Conservation (phyloP, 2,888 invertebrate species). For the Willowsia nigromaculata region DNA sequence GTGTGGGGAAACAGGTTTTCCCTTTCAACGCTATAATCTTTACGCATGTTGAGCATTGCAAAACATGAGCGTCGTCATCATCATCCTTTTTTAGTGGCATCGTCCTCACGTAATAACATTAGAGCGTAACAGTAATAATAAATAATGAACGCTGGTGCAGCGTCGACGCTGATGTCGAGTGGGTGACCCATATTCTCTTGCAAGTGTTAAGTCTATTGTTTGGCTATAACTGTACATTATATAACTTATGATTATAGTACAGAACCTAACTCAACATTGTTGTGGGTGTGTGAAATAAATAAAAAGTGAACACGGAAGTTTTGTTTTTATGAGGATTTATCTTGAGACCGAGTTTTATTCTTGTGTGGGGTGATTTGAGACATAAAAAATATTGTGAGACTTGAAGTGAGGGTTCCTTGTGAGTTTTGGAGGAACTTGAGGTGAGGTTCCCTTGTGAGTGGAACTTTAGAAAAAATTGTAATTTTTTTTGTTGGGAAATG, state of each 20-base stretch:
- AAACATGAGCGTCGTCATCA: neutral
- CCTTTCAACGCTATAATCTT: conserved; percentile 56
- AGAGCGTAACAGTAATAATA: conserved; percentile 68
- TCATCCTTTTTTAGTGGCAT: no score
- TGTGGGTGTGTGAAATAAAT: conserved; percentile 66
- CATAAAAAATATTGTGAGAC: conserved; percentile 6
- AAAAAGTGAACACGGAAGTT: conserved; percentile 67
- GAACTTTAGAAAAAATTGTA: neutral
- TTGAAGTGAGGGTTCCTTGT: conserved; percentile 47
- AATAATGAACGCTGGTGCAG: conserved; percentile 56
- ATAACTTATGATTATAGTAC: conserved; percentile 43
- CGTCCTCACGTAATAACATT: no score
- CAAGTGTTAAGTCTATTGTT: conserved; percentile 9
- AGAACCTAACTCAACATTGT: conserved; percentile 60
- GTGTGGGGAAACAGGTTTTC: conserved; percentile 67
- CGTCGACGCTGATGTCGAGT: conserved; percentile 36
- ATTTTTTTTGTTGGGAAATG: no score
- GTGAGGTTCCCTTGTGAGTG: neutral
- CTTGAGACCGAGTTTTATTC: no score
- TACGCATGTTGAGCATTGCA: conserved; percentile 65
- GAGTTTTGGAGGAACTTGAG: conserved; percentile 45
- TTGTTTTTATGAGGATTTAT: no score
- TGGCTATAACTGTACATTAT: no score
- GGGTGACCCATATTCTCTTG: conserved; percentile 63
- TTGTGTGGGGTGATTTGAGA: conserved; percentile 19